Evolutionary conservation across 2,888 invertebrate genomes (phyloP), one percentile per base, ranked within the genome.

Genomic region (Gasteruption jaculator): DNA sequence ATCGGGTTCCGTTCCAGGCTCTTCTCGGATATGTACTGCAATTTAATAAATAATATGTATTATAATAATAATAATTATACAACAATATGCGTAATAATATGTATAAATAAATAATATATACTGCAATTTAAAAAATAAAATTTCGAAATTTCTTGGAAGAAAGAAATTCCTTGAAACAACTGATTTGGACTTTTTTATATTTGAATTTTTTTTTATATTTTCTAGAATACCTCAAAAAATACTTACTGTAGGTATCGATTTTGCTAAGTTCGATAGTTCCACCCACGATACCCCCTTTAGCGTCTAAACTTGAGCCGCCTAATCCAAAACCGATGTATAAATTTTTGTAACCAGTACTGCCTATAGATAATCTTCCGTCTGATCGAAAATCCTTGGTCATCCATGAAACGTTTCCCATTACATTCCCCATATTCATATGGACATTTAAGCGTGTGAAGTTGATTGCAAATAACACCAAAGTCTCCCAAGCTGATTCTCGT

Each of bases 391-490:
- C 91, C 65, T 90, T 87, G 6, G 91, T 91, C 67, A 91, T 79
- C 94, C 94, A 95, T 82, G 82, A 82, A 43, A 96, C 95, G 66
- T 95, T 95, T 10, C 99, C 97, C 94, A 99, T 97, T 1, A 97
- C 95, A 65, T 97, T 97, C 27, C 96, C 95, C 94, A 99, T 99
- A 72, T 97, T 97, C 87, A 97, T 96, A 65, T 93, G 91, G 7
- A 99, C 91, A 71, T 96, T 95, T 38, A 99, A 78, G 58, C 90
- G 85, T 31, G 94, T 92, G 70, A 97, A 92, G 75, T 96, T 95
- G 27, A 97, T 87, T 0, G 93, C 92, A 74, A 96, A 94, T 41
- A 97, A 75, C 3, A 97, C 96, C 36, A 95, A 74, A 3, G 96
- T 95, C 74, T 96, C 94, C 96, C 96, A 96, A 27, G 91, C 85